Base-by-base conservation (phyloP, 2,888 invertebrate genomes). In the Erannis defoliaria region DNA sequence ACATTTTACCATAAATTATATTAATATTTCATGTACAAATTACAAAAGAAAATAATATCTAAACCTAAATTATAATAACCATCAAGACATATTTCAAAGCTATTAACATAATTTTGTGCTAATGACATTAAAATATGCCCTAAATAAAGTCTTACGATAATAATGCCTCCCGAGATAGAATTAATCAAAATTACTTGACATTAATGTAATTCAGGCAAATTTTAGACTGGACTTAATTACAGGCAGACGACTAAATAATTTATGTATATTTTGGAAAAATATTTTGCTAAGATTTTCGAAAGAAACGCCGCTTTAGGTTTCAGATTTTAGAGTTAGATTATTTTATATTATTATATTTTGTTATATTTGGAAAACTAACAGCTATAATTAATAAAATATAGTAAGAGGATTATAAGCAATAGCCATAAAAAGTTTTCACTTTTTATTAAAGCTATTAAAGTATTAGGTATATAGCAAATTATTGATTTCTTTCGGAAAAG, bases 61-160 rank as follows among this genome's bases (percentile, higher is more conserved):
- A 8, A 26, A n/a, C 14, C n/a, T n/a, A 29, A 16, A 23, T 26
- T 6, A 3, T 14, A 45, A 45, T 29, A 10, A 23, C 6, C 9
- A 45, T 16, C 16, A 16, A 9, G 19, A 33, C 23, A 48, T 48
- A 14, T 35, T 14, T 29, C 14, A 33, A 3, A 9, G 14, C 2
- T 48, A 48, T 48, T 48, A 19, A 18, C 48, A 61, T 59, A 71
- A 60, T 53, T 26, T 51, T 29, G 18, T 23, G 29, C 26, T 38
- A 14, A 49, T 33, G 33, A 42, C 31, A n/a, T 35, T 43, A 19
- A n/a, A 49, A 14, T 26, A 18, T 37, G 35, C 35, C 10, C 16
- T 21, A 37, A 35, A 49, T 49, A 21, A 49, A 19, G n/a, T 14
- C 9, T 35, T 10, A 9, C 14, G 14, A 21, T 29, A 53, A 45